A percentile compares a stretch with the other conserved stretches of the same genome.
These are phyloP conservation scores for Scalopus aquaticus DNA, from an alignment of 2,113 vertebrate genomes.

Conservation along the genomic window DNA sequence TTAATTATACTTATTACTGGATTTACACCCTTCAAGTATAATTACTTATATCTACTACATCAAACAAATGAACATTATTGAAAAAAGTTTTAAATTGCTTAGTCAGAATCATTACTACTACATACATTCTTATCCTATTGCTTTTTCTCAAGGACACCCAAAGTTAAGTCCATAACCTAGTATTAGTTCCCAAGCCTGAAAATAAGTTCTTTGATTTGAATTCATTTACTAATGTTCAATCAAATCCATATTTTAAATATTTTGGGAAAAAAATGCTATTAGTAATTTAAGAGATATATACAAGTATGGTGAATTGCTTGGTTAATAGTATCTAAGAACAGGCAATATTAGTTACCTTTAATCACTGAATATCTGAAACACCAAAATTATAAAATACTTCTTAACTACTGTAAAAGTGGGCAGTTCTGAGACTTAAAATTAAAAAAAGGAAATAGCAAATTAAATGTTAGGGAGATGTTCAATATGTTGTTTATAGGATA, in stretches of 20 bases:
- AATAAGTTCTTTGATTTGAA: not conserved
- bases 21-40: slow-evolving; percentile 11
- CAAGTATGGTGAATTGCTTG: not conserved
- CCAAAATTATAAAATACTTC: not conserved
- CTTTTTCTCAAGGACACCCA: not conserved
- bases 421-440: not conserved
- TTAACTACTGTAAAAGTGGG: not conserved
- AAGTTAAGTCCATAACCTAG: not conserved
- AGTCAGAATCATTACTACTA: not conserved
- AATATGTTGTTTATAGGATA: not conserved
- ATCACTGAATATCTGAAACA: not conserved
- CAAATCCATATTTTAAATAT: slow-evolving; percentile 5
- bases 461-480: slow-evolving; percentile 2
- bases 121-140: not conserved
- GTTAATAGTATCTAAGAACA: not conserved
- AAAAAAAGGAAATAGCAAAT: not conserved
- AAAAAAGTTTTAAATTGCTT: not conserved
- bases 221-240: not conserved
- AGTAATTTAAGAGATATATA: not conserved
- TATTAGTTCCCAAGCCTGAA: not conserved
- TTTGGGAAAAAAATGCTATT: not conserved
- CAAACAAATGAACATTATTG: slow-evolving; percentile 24
- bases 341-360: not conserved
- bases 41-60: not conserved
- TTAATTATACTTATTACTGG: too few relatives aligned